Conservation (phyloP, 2,797 vertebrate species). For the Enteromius mattozi region DNA sequence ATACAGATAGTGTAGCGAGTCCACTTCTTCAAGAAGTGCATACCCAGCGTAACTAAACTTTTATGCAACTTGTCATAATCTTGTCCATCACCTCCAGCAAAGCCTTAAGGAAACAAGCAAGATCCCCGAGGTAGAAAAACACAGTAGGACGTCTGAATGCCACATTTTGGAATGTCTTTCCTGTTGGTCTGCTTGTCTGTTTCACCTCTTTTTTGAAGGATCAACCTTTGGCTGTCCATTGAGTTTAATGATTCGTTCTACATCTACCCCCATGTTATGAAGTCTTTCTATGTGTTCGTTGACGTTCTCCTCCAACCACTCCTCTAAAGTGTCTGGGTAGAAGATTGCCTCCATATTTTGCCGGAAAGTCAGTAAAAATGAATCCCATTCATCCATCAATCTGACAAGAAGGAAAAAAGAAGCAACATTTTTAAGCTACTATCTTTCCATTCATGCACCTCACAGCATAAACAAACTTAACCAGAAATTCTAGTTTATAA, state of each 20-base stretch:
- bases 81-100: background rate
- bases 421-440: background rate
- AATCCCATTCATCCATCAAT: constrained; percentile 75
- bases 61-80: background rate
- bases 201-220: background rate
- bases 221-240: constrained; percentile 69
- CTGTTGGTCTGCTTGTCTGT: background rate
- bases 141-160: background rate
- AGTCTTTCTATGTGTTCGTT: constrained; percentile 74
- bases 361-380: constrained; percentile 66
- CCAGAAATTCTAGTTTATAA: background rate
- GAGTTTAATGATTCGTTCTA: constrained; percentile 69
- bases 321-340: constrained; percentile 78
- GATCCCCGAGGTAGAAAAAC: background rate
- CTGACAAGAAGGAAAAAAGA: constrained; percentile 58
- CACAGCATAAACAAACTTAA: background rate
- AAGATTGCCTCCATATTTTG: constrained; percentile 72
- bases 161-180: background rate
- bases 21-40: background rate
- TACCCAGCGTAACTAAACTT: background rate
- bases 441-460: background rate
- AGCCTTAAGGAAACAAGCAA: background rate
- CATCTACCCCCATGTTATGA: constrained; percentile 71
- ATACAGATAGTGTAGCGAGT: background rate
- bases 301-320: constrained; percentile 82